Conservation (phyloP, 1,140 invertebrate genomes). For the Metaphire vulgaris region DNA sequence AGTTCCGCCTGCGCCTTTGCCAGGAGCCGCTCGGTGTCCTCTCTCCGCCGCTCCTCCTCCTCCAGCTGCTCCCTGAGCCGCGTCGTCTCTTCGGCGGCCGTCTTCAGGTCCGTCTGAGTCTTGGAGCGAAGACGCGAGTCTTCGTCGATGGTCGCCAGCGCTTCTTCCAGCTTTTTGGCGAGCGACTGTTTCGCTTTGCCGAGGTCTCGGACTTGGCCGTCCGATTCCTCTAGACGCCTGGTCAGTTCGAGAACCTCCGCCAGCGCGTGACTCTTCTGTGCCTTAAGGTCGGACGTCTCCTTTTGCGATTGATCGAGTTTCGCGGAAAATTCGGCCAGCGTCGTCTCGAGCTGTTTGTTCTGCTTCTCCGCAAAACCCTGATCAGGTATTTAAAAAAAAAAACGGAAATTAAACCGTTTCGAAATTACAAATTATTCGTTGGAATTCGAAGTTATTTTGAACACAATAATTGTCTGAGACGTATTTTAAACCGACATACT, state of each 20-base stretch:
- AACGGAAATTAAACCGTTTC: no score
- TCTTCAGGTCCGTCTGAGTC: conserved; percentile 56
- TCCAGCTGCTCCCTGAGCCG: conserved; percentile 63
- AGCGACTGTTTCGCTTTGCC: conserved; percentile 72
- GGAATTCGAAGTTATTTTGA: no score
- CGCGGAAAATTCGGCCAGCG: conserved; percentile 85
- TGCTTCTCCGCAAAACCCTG: conserved; percentile 93
- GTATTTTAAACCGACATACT: no score
- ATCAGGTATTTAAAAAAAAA: no score
- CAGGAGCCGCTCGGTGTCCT: conserved; percentile 41
- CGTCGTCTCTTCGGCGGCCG: conserved; percentile 94
- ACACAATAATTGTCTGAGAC: no score
- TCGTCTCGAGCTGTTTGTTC: conserved; percentile 88
- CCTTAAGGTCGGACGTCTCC: conserved; percentile 42
- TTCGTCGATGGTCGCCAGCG: neutral
- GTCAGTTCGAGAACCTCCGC: conserved; percentile 92
- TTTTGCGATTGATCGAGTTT: conserved; percentile 68
- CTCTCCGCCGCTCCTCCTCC: neutral
- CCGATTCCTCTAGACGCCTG: conserved; percentile 67
- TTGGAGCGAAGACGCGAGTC: conserved; percentile 36
- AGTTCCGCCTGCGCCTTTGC: conserved; percentile 57
- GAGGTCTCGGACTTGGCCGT: conserved; percentile 89
- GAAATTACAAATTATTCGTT: no score
- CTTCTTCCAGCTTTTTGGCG: conserved; percentile 77
- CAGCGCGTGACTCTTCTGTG: conserved; percentile 50